Base-by-base conservation (phyloP, 2,888 invertebrate genomes). In the Drosophila paramelanica region DNA sequence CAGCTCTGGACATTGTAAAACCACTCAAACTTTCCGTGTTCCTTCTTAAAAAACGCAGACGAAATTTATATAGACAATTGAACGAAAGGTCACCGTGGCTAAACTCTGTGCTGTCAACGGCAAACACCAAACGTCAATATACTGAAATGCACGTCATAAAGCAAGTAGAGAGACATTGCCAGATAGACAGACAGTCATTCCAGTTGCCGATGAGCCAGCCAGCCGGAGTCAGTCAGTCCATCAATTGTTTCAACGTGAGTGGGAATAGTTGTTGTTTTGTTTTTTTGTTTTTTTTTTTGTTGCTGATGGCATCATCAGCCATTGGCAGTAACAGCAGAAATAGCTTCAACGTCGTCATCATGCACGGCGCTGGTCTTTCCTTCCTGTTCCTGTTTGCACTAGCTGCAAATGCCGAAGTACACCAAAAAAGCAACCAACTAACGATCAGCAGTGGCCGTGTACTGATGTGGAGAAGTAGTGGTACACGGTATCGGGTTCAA, bases 221-320 rank as follows among this genome's bases (percentile, higher is more conserved):
- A 23, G 17, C 17, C 17, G 17, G 17, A 17, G 43, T 46, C 61
- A 71, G 57, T 36, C 58, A 60, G 66, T 60, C 71, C 55, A 71
- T 67, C 77, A 79, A 65, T 72, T 83, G 81, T 82, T 79, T 77
- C 67, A 78, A 69, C 72, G 85, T 76, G 66, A 67, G 81, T 69
- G 71, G 39, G 55, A 72, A 64, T 67, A 71, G 77, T 61, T 62
- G 70, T 72, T 67, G 49, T 55, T 67, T 58, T 56, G 17, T 60
- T 23, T 23, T 3, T 23, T 23, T 23, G 2, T 23, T 23, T 2
- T 2, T 23, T 4, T 23, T 23, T 23, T 23, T 23, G 3, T 75
- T 71, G 66, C 65, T 67, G 81, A 68, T 70, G 69, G 74, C 68
- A 70, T 73, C 77, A 67, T 73, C 74, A 67, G 61, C 27, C 61